Evolutionary conservation across 2,797 vertebrate genomes (phyloP), one percentile per base, ranked within the genome.

Genomic region (Scyliorhinus canicula): DNA sequence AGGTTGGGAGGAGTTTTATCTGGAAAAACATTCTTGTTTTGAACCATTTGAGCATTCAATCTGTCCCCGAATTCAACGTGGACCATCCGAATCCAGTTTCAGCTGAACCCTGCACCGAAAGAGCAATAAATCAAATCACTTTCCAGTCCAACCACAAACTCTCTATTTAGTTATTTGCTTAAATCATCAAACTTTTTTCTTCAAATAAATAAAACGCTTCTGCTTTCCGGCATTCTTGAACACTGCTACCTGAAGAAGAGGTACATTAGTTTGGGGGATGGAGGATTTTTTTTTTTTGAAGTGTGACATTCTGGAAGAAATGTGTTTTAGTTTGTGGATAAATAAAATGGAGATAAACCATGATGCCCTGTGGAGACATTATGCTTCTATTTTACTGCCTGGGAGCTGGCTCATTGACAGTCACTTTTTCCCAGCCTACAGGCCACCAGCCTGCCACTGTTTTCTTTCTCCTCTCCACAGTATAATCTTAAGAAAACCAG

Each of bases 291-390:
- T 90, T 90, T 88, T 65, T 91, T 44, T 63, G 21, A 91, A 65
- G 88, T 91, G 93, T 8, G 47, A 35, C 47, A 74, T 94, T 94
- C 67, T 50, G 93, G 67, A 94, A 94, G 47, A 74, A 74, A 71
- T 74, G 65, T 94, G 67, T 74, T 94, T 94, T 94, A 74, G 93
- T 94, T 94, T 71, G 93, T 94, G 93, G 93, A 94, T 94, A 94
- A 94, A 94, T 94, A 94, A 94, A 55, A 94, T 94, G 93, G 67
- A 74, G 93, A 94, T 94, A 94, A 94, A 94, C 93, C 67, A 94
- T 71, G 93, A 47, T 74, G 93, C 67, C 93, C 93, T 94, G 93
- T 94, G 93, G 93, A 74, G 93, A 94, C 93, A 74, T 94, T 94
- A 94, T 94, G 93, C 93, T 52, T 94, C 67, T 94, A 52, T 94